A percentile compares a stretch with the other conserved stretches of the same genome.
These are phyloP conservation scores for Lepidurus packardi DNA, from an alignment of 1,140 invertebrate genomes.

Conservation along the genomic window DNA sequence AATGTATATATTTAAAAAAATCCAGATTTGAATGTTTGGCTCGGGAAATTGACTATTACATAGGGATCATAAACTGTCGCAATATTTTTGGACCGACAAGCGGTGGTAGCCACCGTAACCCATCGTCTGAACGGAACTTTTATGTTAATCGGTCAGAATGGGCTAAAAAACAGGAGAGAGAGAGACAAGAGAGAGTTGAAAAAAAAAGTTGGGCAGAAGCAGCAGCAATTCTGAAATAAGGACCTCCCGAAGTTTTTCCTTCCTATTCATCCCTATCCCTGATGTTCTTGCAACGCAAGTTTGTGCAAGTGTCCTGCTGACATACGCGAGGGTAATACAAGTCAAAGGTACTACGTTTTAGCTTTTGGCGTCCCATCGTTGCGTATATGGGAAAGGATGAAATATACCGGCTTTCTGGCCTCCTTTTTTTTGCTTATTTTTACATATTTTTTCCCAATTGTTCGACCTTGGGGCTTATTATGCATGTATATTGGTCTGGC, in stretches of 20 bases:
- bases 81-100: no score
- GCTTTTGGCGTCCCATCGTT: no score
- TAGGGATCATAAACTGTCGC: no score
- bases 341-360: not conserved
- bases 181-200: no score
- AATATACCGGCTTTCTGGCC: not conserved
- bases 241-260: not conserved
- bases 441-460: not conserved
- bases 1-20: no score
- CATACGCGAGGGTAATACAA: not conserved
- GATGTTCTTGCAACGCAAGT: not conserved
- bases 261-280: not conserved
- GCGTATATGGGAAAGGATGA: not conserved
- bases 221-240: not conserved
- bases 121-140: not conserved
- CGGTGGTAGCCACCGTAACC: no score
- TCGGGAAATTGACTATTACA: no score
- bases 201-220: not conserved
- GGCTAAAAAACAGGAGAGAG: no score
- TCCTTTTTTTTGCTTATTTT: not conserved
- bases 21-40: no score
- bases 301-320: constrained; percentile 3
- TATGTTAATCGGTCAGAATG: constrained; percentile 1
- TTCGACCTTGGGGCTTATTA: not conserved
- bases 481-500: constrained; percentile 10